These are phyloP conservation scores for Pseudotriccus pelzelni DNA, from an alignment of 2,797 vertebrate genomes.

Conservation along the genomic window DNA sequence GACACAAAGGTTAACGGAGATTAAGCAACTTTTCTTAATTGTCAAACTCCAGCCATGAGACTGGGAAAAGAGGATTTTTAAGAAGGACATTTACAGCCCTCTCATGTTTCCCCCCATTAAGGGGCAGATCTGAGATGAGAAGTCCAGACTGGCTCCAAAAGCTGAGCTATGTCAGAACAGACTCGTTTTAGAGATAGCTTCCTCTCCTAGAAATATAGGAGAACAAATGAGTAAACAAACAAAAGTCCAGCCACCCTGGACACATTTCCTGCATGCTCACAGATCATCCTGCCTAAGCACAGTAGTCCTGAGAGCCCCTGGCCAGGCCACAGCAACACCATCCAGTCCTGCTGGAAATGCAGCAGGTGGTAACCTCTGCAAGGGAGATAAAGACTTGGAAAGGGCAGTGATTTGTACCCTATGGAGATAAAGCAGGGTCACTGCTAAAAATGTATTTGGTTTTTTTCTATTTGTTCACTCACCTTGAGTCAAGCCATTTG, in stretches of 20 bases:
- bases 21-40: background rate
- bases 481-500: background rate
- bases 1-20: background rate
- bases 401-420: background rate
- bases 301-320: background rate
- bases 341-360: slow-evolving; percentile 12
- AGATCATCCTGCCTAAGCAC: background rate
- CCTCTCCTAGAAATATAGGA: background rate
- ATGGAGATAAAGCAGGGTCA: background rate
- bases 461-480: background rate
- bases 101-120: background rate
- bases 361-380: slow-evolving; percentile 41
- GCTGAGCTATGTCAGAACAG: background rate
- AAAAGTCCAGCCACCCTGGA: background rate
- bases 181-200: background rate
- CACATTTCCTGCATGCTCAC: background rate
- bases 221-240: background rate
- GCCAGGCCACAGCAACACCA: background rate
- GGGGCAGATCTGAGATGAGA: background rate
- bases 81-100: background rate
- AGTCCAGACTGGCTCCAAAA: background rate
- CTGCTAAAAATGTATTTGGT: background rate
- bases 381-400: slow-evolving; percentile 52
- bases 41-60: background rate
- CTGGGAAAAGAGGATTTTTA: background rate